These are phyloP conservation scores for Podargus strigoides DNA, from an alignment of 2,797 vertebrate genomes.

Conservation along the genomic window DNA sequence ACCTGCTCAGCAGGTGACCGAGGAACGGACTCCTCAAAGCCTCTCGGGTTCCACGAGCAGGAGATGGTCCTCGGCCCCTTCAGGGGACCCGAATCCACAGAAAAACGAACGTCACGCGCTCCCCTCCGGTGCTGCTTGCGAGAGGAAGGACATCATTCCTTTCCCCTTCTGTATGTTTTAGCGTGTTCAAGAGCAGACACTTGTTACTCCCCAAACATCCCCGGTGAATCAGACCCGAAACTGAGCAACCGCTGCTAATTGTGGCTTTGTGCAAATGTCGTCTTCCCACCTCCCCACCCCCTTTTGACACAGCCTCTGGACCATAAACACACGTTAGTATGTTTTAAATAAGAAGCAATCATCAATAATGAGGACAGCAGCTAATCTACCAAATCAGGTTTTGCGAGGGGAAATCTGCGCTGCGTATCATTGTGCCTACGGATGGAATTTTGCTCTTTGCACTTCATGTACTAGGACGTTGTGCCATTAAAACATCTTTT, in stretches of 20 bases:
- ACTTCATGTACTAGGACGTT: fast-evolving
- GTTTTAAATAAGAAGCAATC: not conserved
- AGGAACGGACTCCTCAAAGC: not conserved
- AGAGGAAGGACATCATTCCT: not conserved
- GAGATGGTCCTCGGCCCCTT: too few relatives aligned
- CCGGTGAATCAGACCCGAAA: not conserved
- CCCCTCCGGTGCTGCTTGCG: too few relatives aligned
- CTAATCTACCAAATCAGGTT: too few relatives aligned
- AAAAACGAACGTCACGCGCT: not conserved
- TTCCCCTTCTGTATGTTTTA: fast-evolving
- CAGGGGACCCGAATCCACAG: not conserved
- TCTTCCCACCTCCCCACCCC: too few relatives aligned
- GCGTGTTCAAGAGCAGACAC: fast-evolving
- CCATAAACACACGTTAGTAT: not conserved
- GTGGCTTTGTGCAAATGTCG: too few relatives aligned
- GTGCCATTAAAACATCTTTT: not conserved
- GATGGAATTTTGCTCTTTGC: not conserved
- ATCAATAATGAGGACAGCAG: not conserved
- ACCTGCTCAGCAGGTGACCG: too few relatives aligned
- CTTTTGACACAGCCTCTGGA: not conserved
- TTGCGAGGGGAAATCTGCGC: not conserved
- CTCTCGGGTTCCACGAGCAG: not conserved
- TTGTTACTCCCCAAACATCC: not conserved
- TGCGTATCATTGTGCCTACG: fast-evolving
- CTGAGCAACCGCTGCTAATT: not conserved